phyloP scores from a whole-genome alignment of 2,113 vertebrate genomes.

The Pelmatolapia mariae region DNA sequence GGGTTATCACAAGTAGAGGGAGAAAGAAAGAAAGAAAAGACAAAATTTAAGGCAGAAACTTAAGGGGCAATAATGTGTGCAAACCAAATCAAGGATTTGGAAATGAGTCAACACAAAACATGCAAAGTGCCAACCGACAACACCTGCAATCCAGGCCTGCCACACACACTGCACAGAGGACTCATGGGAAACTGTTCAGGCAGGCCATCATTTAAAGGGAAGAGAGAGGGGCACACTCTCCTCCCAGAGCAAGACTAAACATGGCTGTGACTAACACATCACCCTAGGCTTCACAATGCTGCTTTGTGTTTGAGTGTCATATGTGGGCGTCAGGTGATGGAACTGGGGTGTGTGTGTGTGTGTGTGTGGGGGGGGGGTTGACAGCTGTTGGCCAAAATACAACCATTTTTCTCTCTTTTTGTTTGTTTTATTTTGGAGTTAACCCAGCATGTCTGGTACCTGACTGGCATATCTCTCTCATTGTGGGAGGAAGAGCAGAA shows the following conservation, averaged over 20 bases:
- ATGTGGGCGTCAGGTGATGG: not conserved
- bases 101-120: not conserved
- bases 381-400: not conserved
- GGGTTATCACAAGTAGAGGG: not conserved
- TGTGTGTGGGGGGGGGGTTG: not conserved
- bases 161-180: not conserved
- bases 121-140: not conserved
- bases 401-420: not conserved
- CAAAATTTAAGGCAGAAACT: not conserved
- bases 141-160: not conserved
- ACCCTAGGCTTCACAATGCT: not conserved
- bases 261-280: not conserved
- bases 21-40: not conserved
- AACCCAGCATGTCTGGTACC: not conserved
- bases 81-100: not conserved
- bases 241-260: constrained; percentile 6
- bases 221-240: not conserved
- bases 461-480: not conserved
- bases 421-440: not conserved
- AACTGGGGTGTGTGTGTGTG: no score
- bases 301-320: not conserved
- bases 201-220: not conserved
- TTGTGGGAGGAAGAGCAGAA: not conserved
- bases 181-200: not conserved
- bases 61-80: not conserved